Conservation (phyloP, 1,140 invertebrate genomes). For the Drosophila auraria region DNA sequence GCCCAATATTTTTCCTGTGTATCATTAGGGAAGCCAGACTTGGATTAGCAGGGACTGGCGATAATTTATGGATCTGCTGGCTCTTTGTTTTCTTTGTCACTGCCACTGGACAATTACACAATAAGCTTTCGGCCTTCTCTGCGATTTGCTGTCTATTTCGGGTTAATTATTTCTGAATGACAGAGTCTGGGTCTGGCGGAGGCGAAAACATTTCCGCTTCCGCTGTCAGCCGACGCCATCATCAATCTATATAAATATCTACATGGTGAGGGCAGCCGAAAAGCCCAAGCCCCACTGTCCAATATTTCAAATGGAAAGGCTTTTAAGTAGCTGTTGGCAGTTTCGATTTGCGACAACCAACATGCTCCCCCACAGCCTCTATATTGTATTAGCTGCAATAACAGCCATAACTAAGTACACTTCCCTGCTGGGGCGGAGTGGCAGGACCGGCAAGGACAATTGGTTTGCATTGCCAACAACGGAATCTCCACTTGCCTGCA, state of each 20-base stretch:
- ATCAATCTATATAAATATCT: conserved; percentile 69
- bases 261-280: conserved; percentile 4
- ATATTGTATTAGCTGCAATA: conserved; percentile 60
- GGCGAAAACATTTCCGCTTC: conserved; percentile 69
- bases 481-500: conserved; percentile 49
- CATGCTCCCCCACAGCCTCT: conserved; percentile 33
- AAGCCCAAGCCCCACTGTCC: neutral
- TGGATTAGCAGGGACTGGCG: conserved; percentile 2
- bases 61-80: conserved; percentile 29
- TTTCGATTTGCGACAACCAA: conserved; percentile 58
- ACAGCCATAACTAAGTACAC: conserved; percentile 62
- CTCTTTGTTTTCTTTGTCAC: conserved; percentile 41
- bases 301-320: conserved; percentile 49
- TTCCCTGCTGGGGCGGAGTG: conserved; percentile 22
- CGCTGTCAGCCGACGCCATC: conserved; percentile 62
- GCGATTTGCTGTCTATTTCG: conserved; percentile 46
- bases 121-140: conserved; percentile 66
- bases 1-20: neutral
- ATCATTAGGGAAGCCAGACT: neutral
- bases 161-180: conserved; percentile 79
- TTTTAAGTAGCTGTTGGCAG: conserved; percentile 64
- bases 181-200: conserved; percentile 34
- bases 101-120: conserved; percentile 73
- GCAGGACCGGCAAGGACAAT: conserved; percentile 41
- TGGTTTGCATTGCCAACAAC: conserved; percentile 42